phyloP scores from a whole-genome alignment of 2,113 vertebrate species.

The Edolisoma coerulescens region DNA sequence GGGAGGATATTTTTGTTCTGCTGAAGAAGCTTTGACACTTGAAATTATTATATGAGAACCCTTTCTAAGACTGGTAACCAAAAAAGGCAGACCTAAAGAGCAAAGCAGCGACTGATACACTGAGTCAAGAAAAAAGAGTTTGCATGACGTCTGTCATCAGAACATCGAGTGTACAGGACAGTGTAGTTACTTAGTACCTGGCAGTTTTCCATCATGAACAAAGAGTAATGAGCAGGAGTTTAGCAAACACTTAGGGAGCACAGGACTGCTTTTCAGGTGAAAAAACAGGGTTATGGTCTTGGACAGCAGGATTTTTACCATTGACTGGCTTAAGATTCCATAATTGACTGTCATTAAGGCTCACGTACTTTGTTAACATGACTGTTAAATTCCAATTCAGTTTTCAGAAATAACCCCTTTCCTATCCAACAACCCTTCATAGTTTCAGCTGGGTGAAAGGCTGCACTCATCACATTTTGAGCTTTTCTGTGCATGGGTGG shows the following conservation, averaged over 20 bases:
- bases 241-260: neutral
- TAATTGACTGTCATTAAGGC: neutral
- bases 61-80: neutral
- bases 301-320: neutral
- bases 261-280: neutral
- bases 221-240: neutral
- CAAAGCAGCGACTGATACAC: neutral
- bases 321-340: neutral
- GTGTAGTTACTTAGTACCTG: neutral
- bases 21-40: neutral
- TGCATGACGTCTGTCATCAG: neutral
- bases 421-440: neutral
- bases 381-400: neutral
- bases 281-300: neutral
- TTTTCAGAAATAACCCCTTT: neutral
- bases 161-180: neutral
- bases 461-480: neutral
- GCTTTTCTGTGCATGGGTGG: neutral
- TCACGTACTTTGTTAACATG: neutral
- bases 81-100: neutral
- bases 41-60: neutral
- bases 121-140: neutral
- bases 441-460: neutral
- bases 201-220: neutral
- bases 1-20: neutral